Evolutionary conservation across 2,113 vertebrate species (phyloP), one percentile per base, ranked within the genome.

Genomic region (Alosa alosa): DNA sequence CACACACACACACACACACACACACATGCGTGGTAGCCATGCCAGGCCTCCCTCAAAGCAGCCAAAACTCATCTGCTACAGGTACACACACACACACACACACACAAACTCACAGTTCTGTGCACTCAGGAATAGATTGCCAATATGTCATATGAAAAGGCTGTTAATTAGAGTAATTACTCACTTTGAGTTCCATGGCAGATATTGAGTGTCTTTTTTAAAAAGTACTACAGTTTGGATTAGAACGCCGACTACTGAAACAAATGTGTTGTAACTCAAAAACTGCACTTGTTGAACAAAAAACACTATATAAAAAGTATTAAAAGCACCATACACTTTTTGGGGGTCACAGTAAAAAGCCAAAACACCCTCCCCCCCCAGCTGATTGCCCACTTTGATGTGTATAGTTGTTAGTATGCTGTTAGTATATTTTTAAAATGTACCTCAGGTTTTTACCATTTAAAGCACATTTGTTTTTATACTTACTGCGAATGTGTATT

Each of bases 151-250:
- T 89, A 90, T 93, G 92, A 91, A 90, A 91, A 92, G 93, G 92
- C 93, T 92, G 90, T 93, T 95, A 94, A 95, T 95, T 95, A 94
- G 90, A 89, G 91, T 92, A 94, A 95, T 95, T 94, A 95, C 94
- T 72, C 64, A 78, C 25, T 39, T 88, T 93, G 89, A 93, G 90
- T 92, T 93, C 89, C 87, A 89, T 89, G 92, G 93, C 93, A 84
- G 83, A 83, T 95, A 94, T 94, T 50, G 91, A 94, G 91, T 88
- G 85, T 83, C 87, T 84, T 90, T 92, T 90, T 86, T 36, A 15
- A 84, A 85, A 90, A 82, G 78, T 89, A 85, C 84, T 84, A 78
- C 72, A 78, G 36, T 39, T 72, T 78, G 72, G 31, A 78, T 78
- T 17, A 78, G 31, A 78, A 5, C 13, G 13, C 31, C 20, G 36